Percentiles rank a stretch among this genome's conserved stretches.
These are phyloP conservation scores for Petrocephalus sullivani DNA, from an alignment of 2,797 vertebrate species.

Conservation along the genomic window DNA sequence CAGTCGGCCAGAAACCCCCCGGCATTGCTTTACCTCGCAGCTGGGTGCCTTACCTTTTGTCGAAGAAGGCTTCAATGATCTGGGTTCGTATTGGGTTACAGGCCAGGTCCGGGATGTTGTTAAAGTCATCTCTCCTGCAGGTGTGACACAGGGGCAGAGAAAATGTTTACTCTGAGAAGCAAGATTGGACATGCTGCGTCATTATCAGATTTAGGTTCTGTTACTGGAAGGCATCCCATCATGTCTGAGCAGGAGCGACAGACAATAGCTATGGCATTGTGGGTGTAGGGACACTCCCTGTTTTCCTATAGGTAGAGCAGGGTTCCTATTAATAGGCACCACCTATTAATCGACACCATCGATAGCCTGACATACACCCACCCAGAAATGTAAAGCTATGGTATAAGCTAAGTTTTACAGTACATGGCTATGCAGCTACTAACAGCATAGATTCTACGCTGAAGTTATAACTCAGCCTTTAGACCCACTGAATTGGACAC, in stretches of 20 bases:
- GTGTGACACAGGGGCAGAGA: not conserved
- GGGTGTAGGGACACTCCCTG: not conserved
- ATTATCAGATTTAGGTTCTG: not conserved
- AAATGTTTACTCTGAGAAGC: not conserved
- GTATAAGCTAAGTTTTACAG: too few species aligned
- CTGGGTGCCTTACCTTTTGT: constrained; percentile 72
- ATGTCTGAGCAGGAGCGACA: not conserved
- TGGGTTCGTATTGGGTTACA: constrained; percentile 83
- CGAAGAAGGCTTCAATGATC: constrained; percentile 86
- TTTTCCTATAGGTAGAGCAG: not conserved
- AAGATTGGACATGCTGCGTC: not conserved
- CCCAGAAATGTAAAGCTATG: too few species aligned
- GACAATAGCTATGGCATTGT: not conserved
- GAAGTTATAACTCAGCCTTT: not conserved
- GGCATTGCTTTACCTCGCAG: too few species aligned
- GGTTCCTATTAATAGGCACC: too few species aligned
- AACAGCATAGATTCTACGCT: too few species aligned
- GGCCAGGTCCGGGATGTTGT: constrained; percentile 70
- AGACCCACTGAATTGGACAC: not conserved
- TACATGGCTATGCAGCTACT: too few species aligned
- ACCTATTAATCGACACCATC: too few species aligned
- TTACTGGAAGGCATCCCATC: not conserved
- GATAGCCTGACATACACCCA: too few species aligned
- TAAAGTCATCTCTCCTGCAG: constrained; percentile 67
- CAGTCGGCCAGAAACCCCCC: not conserved